Conservation (phyloP, 1,140 invertebrate species). For the Dendroctonus ponderosae region DNA sequence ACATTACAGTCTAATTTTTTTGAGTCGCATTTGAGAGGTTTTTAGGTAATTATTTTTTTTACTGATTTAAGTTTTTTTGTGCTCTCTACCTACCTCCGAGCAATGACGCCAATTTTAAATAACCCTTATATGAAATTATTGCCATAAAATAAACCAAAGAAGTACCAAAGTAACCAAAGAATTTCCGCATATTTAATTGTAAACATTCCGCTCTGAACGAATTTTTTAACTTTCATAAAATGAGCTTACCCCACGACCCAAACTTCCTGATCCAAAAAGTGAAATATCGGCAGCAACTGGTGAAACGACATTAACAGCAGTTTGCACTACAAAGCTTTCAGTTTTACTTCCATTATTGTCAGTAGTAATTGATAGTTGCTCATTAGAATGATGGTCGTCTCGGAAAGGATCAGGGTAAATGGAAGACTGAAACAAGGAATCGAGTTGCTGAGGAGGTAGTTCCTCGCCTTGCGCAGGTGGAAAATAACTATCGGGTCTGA, state of each 20-base stretch:
- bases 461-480: conserved; percentile 18
- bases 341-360: conserved; percentile 36
- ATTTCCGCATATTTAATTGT: no score
- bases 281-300: conserved; percentile 40
- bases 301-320: conserved; percentile 34
- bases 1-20: no score
- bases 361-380: conserved; percentile 26
- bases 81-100: no score
- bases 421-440: conserved; percentile 52
- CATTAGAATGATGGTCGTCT: conserved; percentile 49
- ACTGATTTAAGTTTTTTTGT: no score
- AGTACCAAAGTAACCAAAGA: no score
- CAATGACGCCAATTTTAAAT: no score
- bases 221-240: no score
- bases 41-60: no score
- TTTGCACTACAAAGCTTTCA: conserved; percentile 23
- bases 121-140: no score
- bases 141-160: no score
- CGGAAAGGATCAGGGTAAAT: conserved; percentile 63
- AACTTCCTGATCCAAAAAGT: conserved; percentile 38
- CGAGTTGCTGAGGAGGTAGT: conserved; percentile 36
- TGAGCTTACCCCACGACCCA: conserved; percentile 21
- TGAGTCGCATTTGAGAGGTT: no score
- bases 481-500: conserved; percentile 30
- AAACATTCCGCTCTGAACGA: no score